These are phyloP conservation scores for Thaumatotibia leucotreta DNA, from an alignment of 1,140 invertebrate genomes.

Conservation along the genomic window DNA sequence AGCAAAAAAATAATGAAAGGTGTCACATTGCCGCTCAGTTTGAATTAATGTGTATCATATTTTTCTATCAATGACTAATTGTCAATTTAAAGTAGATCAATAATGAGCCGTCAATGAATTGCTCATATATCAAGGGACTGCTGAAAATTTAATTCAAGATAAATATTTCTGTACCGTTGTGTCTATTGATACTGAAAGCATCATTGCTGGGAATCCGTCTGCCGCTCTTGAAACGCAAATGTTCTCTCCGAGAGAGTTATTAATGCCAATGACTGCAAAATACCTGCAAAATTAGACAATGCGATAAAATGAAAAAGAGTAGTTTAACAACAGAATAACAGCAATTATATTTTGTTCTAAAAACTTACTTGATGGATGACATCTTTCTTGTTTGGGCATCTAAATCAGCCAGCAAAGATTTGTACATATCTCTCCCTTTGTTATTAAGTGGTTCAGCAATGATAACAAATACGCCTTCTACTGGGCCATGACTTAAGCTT, in stretches of 20 bases:
- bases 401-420: neutral
- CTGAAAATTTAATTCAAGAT: too few species aligned
- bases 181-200: neutral
- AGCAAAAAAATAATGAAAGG: neutral
- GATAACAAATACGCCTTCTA: slow-evolving; percentile 22
- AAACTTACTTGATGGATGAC: neutral
- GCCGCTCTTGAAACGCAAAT: neutral
- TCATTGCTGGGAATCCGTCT: slow-evolving; percentile 1
- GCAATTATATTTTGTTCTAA: too few species aligned
- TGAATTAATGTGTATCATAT: neutral
- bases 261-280: neutral
- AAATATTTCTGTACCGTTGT: neutral
- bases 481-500: neutral
- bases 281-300: neutral
- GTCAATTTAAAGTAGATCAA: too few species aligned
- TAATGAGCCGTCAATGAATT: too few species aligned
- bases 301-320: neutral
- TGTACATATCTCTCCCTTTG: neutral
- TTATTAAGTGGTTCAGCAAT: neutral
- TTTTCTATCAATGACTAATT: too few species aligned
- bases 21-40: too few species aligned
- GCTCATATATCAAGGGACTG: too few species aligned
- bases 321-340: neutral
- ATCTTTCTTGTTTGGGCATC: neutral
- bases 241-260: neutral